Percentiles rank a stretch among this genome's conserved stretches.
Evolutionary conservation across 2,797 vertebrate genomes (phyloP).

Genomic region (Galaxias olidus): DNA sequence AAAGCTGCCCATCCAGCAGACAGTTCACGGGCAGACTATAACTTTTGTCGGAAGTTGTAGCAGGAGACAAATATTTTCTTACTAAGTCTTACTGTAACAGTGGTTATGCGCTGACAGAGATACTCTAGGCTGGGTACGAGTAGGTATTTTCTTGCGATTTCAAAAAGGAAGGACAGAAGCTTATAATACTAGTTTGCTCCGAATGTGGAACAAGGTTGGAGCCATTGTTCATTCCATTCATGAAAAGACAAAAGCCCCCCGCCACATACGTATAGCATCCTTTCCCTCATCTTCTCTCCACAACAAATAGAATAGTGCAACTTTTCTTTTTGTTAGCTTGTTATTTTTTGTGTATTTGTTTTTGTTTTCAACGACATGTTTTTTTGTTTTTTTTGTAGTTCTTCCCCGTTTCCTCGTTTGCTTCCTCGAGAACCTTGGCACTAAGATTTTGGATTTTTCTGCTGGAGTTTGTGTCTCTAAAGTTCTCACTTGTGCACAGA

Average conservation of each 20-base stretch:
- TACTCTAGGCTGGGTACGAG: slow-evolving; percentile 75
- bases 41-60: slow-evolving; percentile 35
- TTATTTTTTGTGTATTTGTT: slow-evolving; percentile 47
- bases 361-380: slow-evolving; percentile 76
- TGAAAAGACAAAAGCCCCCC: slow-evolving; percentile 70
- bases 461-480: slow-evolving; percentile 57
- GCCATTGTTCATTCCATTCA: slow-evolving; percentile 74
- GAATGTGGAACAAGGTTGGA: slow-evolving; percentile 71
- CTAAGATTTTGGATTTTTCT: slow-evolving; percentile 85
- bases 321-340: slow-evolving; percentile 76
- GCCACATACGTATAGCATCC: slow-evolving; percentile 69
- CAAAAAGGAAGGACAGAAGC: slow-evolving; percentile 65
- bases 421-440: slow-evolving; percentile 89
- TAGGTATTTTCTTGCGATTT: slow-evolving; percentile 66
- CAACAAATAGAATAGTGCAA: slow-evolving; percentile 89
- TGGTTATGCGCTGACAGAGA: slow-evolving; percentile 65
- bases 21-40: slow-evolving; percentile 35
- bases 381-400: no score
- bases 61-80: slow-evolving; percentile 47
- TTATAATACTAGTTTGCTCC: slow-evolving; percentile 65
- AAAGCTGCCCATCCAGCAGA: slow-evolving; percentile 35
- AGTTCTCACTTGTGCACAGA: slow-evolving; percentile 76
- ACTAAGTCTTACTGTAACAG: slow-evolving; percentile 71
- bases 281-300: slow-evolving; percentile 80
- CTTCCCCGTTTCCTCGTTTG: slow-evolving; percentile 67